These are phyloP conservation scores for Idaea dimidiata DNA, from an alignment of 2,888 invertebrate species.

Conservation along the genomic window DNA sequence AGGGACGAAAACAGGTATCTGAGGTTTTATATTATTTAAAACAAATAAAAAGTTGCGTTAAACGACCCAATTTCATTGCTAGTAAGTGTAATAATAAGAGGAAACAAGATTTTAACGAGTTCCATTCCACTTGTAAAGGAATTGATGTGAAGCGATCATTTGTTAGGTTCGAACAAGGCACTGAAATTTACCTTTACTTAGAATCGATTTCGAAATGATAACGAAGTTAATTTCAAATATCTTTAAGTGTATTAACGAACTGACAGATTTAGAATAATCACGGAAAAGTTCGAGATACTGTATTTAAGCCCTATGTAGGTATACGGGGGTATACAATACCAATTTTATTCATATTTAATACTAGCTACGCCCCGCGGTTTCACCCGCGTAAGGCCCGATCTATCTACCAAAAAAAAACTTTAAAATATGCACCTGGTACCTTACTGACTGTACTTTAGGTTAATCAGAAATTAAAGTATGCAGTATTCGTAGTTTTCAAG, in stretches of 20 bases:
- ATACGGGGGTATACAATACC: too few species aligned
- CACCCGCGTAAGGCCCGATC: too few species aligned
- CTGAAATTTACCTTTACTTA: conserved; percentile 1
- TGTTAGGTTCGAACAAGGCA: conserved; percentile 48
- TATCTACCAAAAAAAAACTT: too few species aligned
- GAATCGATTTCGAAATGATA: neutral
- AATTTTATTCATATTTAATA: too few species aligned
- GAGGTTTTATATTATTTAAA: too few species aligned
- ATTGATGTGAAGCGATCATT: conserved; percentile 50
- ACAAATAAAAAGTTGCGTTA: neutral
- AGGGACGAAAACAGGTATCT: too few species aligned
- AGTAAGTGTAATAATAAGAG: conserved; percentile 66
- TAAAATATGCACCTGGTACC: too few species aligned
- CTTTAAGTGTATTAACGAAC: neutral
- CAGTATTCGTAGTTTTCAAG: too few species aligned
- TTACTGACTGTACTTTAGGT: too few species aligned
- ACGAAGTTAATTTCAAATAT: neutral
- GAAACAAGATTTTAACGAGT: conserved; percentile 72
- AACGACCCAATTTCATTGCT: neutral
- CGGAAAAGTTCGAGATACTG: neutral
- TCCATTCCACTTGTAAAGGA: conserved; percentile 68
- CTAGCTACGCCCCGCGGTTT: too few species aligned
- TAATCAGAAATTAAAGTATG: too few species aligned
- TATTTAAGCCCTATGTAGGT: neutral
- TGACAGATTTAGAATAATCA: neutral